phyloP scores from a whole-genome alignment of 2,113 vertebrate genomes.

The Gavia stellata region DNA sequence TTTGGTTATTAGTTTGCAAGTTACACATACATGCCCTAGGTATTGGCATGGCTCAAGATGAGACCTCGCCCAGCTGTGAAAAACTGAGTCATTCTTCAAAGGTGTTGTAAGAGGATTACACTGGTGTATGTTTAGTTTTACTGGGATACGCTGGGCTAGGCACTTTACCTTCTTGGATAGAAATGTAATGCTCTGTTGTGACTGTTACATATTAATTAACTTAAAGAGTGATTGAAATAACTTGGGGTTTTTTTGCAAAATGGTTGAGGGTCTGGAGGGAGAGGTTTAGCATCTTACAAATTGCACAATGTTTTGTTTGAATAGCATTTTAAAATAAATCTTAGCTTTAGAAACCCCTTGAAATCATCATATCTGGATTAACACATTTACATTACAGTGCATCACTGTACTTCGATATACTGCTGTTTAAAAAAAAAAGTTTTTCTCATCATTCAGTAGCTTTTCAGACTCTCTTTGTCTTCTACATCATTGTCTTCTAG shows the following conservation, averaged over 20 bases:
- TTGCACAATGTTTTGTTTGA: neutral
- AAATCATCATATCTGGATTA: neutral
- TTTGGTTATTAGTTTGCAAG: neutral
- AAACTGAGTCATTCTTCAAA: neutral
- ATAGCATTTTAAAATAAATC: neutral
- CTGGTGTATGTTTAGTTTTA: neutral
- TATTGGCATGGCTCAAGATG: neutral
- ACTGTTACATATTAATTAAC: neutral
- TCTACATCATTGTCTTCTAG: neutral
- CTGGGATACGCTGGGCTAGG: neutral
- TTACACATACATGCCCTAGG: neutral
- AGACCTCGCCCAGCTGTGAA: neutral
- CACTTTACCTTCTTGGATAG: neutral
- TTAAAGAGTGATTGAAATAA: neutral
- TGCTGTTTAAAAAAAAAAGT: neutral
- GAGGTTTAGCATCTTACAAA: neutral
- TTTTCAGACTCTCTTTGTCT: neutral
- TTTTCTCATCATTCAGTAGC: neutral
- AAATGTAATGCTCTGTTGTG: neutral
- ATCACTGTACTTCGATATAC: neutral
- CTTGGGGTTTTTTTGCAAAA: neutral
- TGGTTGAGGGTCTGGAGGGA: neutral
- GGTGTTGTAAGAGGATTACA: neutral
- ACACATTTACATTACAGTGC: neutral
- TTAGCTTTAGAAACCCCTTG: neutral